Conservation (phyloP, 2,113 vertebrate genomes). For the Anoura caudifer region DNA sequence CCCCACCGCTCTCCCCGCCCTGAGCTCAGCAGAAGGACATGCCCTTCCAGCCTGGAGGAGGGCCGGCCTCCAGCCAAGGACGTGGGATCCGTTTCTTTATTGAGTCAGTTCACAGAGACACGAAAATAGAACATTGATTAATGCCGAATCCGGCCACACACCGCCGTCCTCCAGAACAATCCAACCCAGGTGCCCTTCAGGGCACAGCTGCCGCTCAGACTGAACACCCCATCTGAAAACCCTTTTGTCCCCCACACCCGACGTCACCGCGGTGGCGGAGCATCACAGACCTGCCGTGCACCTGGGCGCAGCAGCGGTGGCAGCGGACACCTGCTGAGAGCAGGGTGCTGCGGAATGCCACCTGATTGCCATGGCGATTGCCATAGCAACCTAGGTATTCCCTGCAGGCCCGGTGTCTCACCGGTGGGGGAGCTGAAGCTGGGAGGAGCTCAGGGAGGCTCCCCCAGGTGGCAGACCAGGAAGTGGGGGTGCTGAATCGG, state of each 20-base stretch:
- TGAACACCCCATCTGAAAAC: rapidly evolving
- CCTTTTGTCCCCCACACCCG: rapidly evolving
- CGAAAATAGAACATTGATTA: background rate
- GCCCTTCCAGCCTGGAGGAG: background rate
- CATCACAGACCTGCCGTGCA: rapidly evolving
- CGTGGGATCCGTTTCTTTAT: background rate
- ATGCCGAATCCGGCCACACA: rapidly evolving
- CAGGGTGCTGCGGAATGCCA: rapidly evolving
- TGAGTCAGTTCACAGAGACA: background rate
- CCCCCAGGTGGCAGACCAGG: background rate
- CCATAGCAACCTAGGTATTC: rapidly evolving
- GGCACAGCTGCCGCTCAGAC: background rate
- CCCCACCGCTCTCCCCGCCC: background rate
- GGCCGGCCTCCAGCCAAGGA: background rate
- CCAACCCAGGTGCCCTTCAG: rapidly evolving
- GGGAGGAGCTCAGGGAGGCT: background rate
- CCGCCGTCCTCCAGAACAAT: background rate
- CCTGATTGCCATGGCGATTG: no score
- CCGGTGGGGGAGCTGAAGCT: background rate
- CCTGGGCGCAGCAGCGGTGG: rapidly evolving
- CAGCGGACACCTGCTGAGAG: rapidly evolving
- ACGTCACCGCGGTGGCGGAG: rapidly evolving
- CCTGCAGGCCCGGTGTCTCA: rapidly evolving
- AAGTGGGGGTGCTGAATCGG: background rate
- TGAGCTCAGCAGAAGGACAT: rapidly evolving